Percentiles rank a stretch among this genome's conserved stretches.
Evolutionary conservation across 2,888 invertebrate genomes (phyloP).

Genomic region (Rhagium mordax): DNA sequence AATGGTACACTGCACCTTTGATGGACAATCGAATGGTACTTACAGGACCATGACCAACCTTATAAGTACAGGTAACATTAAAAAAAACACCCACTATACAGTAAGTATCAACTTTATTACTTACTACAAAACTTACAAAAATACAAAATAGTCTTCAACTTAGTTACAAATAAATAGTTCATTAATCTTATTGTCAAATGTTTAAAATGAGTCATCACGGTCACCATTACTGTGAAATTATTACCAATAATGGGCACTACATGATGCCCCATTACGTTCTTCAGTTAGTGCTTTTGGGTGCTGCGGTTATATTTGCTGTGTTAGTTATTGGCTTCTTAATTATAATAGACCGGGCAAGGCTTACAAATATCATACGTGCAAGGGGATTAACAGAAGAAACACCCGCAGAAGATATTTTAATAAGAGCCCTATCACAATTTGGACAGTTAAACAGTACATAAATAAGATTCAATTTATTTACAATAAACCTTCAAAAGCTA

Average conservation of each 20-base stretch:
- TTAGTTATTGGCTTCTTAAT: slow-evolving; percentile 58
- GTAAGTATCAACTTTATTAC: neutral
- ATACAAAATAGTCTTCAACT: slow-evolving; percentile 2
- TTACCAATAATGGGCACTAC: slow-evolving; percentile 44
- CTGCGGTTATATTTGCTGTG: slow-evolving; percentile 56
- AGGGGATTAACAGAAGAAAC: slow-evolving; percentile 39
- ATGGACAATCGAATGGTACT: slow-evolving; percentile 22
- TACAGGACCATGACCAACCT: slow-evolving; percentile 31
- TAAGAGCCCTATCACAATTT: slow-evolving; percentile 39
- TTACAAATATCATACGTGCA: slow-evolving; percentile 58
- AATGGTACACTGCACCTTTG: slow-evolving; percentile 30
- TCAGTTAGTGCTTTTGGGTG: slow-evolving; percentile 52
- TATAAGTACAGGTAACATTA: slow-evolving; percentile 27
- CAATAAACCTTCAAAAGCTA: slow-evolving; percentile 42
- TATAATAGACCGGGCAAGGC: slow-evolving; percentile 54
- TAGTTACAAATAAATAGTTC: neutral
- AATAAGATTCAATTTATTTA: slow-evolving; percentile 38
- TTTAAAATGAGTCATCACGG: slow-evolving; percentile 15
- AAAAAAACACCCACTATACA: slow-evolving; percentile 3
- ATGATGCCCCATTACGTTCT: slow-evolving; percentile 54
- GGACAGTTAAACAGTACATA: slow-evolving; percentile 33
- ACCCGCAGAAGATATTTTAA: slow-evolving; percentile 35
- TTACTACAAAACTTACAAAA: slow-evolving; percentile 8
- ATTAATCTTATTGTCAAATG: neutral
- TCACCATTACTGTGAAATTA: slow-evolving; percentile 53